Evolutionary conservation across 2,888 invertebrate species (phyloP).

Genomic region (Morinoia aosen): DNA sequence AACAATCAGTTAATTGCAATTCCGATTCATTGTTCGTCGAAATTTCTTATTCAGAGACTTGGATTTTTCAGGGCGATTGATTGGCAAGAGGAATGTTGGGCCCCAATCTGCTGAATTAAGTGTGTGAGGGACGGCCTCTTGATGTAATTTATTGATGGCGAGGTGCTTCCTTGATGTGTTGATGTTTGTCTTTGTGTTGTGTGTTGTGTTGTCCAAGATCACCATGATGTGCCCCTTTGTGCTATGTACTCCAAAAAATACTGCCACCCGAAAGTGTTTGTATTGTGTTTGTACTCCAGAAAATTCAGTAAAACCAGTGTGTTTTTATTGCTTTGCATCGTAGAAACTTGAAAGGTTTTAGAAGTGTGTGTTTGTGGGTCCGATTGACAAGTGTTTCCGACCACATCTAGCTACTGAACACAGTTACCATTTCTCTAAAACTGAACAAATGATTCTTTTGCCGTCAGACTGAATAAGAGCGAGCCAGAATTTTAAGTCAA

Average conservation of each 20-base stretch:
- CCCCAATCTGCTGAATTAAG: background rate
- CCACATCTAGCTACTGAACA: background rate
- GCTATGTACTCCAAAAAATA: too few species aligned
- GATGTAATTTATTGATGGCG: background rate
- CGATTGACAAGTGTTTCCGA: background rate
- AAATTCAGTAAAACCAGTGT: too few species aligned
- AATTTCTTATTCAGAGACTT: background rate
- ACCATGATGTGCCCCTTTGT: too few species aligned
- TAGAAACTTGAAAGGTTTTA: too few species aligned
- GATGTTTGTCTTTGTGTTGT: too few species aligned
- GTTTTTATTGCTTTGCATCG: background rate
- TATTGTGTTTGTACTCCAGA: too few species aligned
- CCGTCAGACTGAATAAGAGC: background rate
- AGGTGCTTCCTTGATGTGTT: too few species aligned
- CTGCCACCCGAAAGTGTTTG: too few species aligned
- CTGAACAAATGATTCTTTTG: background rate
- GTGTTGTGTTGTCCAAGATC: too few species aligned
- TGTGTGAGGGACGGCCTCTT: background rate
- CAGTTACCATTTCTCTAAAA: background rate
- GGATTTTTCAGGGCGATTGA: constrained; percentile 3
- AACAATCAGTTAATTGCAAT: constrained; percentile 12
- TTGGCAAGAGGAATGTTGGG: background rate
- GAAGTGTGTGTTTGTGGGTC: background rate
- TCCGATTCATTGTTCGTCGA: background rate
- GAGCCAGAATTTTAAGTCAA: background rate